Base-by-base conservation (phyloP, 37 sponge, comb jelly and placozoan species). In the Tethya wilhelma region DNA sequence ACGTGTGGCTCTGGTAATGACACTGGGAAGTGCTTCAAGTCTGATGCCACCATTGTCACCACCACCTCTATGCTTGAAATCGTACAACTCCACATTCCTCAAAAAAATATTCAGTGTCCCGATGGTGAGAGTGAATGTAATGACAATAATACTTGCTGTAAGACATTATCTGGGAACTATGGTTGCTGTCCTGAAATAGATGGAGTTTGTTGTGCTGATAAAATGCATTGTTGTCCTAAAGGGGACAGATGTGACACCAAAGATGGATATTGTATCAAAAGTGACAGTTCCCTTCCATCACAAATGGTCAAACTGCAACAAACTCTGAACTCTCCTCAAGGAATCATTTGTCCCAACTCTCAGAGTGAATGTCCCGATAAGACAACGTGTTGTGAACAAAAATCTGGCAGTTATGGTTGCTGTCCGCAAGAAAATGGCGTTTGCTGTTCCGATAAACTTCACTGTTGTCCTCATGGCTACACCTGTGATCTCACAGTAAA, bases 391-490 rank as follows among this genome's bases (percentile, higher is more conserved):
- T 95, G 96, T 68, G 34, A 63, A 44, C 43, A 64, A 36, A 23
- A 4, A 1, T 2, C 25, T 2, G 3, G 62, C 77, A 58, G 75
- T 0, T 95, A 44, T n/a, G 92, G 92, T 20, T 95, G 96, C 40
- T 95, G 96, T 79, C 96, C 96, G 37, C 56, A 59, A 1, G 70
- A 56, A 5, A 71, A 86, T 19, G 96, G 92, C 34, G 85, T 83
- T 11, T 93, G 94, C 70, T 93, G 94, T 34, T 76, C 78, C 29
- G 91, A 90, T 42, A 32, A 30, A 1, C 25, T 77, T 32, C 81
- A 74, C 44, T 49, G 55, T 49, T 49, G 55, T 49, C 55, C 55
- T 49, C 70, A 19, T 3, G 95, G 82, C 56, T 80, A 69, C 73
- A 73, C 73, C n/a, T 82, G 83, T 39, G 78, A 84, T 70, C 3